Evolutionary conservation across 2,888 invertebrate genomes (phyloP).

Genomic region (Chaitophorus viminalis): DNA sequence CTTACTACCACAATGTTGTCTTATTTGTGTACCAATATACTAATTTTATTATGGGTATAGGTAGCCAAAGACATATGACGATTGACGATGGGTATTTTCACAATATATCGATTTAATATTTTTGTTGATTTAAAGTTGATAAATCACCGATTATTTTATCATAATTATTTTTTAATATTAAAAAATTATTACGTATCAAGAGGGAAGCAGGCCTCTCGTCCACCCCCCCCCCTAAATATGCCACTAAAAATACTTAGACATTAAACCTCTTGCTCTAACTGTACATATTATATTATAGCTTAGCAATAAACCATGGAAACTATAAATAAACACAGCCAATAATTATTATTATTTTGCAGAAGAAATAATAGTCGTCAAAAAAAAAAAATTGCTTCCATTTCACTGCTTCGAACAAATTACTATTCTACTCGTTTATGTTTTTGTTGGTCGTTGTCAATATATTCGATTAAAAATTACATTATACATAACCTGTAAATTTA

Average conservation of each 20-base stretch:
- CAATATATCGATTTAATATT: too few species aligned
- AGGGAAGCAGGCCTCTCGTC: too few species aligned
- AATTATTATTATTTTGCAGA: conserved; percentile 32
- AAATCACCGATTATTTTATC: too few species aligned
- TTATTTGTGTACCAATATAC: too few species aligned
- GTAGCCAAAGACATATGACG: too few species aligned
- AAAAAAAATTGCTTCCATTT: conserved; percentile 34
- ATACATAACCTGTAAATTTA: background rate
- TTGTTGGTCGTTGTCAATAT: background rate
- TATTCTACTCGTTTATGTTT: background rate
- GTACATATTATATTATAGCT: conserved; percentile 17
- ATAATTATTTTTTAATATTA: too few species aligned
- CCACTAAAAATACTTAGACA: conserved; percentile 33
- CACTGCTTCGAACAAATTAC: conserved; percentile 21
- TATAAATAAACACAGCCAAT: conserved; percentile 26
- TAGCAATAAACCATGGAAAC: conserved; percentile 34
- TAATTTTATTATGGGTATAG: too few species aligned
- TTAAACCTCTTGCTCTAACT: conserved; percentile 9
- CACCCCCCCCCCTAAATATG: too few species aligned
- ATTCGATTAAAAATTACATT: background rate
- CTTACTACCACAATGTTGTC: too few species aligned
- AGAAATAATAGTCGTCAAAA: conserved; percentile 53
- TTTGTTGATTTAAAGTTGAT: too few species aligned
- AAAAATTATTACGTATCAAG: too few species aligned
- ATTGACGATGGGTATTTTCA: too few species aligned